Conservation (phyloP, 2,797 vertebrate genomes). For the Sciaenops ocellatus region DNA sequence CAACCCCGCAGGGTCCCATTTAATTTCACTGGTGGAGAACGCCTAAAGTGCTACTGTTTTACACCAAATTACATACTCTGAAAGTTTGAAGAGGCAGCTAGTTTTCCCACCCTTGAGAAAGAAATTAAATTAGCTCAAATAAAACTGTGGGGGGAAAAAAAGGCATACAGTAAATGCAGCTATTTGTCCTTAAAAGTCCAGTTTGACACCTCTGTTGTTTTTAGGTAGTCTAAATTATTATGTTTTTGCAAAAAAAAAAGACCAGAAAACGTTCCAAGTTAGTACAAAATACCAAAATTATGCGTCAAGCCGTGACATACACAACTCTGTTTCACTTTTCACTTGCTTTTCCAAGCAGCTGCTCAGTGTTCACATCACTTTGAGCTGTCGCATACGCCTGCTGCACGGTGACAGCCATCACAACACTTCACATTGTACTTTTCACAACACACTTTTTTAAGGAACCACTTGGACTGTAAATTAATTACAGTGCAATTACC, state of each 20-base stretch:
- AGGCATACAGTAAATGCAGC: slow-evolving; percentile 58
- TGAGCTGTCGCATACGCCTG: slow-evolving; percentile 31
- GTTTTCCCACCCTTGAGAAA: slow-evolving; percentile 81
- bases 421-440: slow-evolving; percentile 68
- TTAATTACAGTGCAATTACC: slow-evolving; percentile 68
- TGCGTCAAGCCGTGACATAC: slow-evolving; percentile 34
- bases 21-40: slow-evolving; percentile 84
- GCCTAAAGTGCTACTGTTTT: slow-evolving; percentile 86
- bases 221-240: slow-evolving; percentile 29
- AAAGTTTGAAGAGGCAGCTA: slow-evolving; percentile 83
- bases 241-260: neutral
- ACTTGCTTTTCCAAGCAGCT: slow-evolving; percentile 30
- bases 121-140: slow-evolving; percentile 81
- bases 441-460: slow-evolving; percentile 63
- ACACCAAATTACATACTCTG: slow-evolving; percentile 85
- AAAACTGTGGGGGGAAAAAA: slow-evolving; percentile 50
- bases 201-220: slow-evolving; percentile 64
- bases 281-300: slow-evolving; percentile 42
- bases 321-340: slow-evolving; percentile 30
- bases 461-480: slow-evolving; percentile 44
- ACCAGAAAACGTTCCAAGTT: slow-evolving; percentile 42
- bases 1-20: slow-evolving; percentile 83
- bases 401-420: slow-evolving; percentile 67
- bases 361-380: slow-evolving; percentile 46
- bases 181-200: slow-evolving; percentile 74